Base-by-base conservation (phyloP, 2,888 invertebrate genomes). In the Bedellia somnulentella region DNA sequence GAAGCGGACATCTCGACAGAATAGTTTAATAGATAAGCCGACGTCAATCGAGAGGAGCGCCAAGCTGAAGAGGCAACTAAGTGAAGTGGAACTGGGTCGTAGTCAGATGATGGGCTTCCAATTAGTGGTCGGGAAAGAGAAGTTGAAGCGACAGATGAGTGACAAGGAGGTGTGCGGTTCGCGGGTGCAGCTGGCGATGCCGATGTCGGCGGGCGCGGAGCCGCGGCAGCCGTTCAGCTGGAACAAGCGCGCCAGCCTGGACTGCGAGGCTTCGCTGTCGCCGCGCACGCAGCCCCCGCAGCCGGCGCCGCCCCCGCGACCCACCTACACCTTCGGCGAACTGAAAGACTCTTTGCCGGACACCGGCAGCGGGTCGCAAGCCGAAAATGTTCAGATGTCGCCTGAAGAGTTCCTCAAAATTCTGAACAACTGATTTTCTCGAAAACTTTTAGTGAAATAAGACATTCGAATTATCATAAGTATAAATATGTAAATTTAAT, bases 151-250 rank as follows among this genome's bases (percentile, higher is more conserved):
- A 30, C 71, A 71, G 46, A 38, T 68, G 47, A 71, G 71, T 42
- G 70, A 70, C 39, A 64, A 64, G 43, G 71, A 66, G 49, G 40
- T 70, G 46, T 53, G 62, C 30, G 41, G 53, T 33, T 55, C 63
- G 25, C 53, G 66, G 5, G 56, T 58, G 39, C 67, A 54, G 37
- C 43, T 67, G 32, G 64, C 66, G 36, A 58, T 73, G 70, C 75
- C 76, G 35, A 62, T 68, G 63, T 73, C 75, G n/a, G 75, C 75
- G 32, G 75, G 73, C 22, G 68, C 75, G 30, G 73, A 73, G 48
- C 61, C 66, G 29, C 49, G 60, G 6, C 59, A 52, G 36, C 45
- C 59, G 3, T 64, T 62, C 48, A 57, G 63, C 36, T 68, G 67
- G 61, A 51, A 41, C 49, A 49, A 57, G 40, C 59, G 63, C 32